A percentile compares a stretch with the other conserved stretches of the same genome.
Conservation (phyloP, 2,888 invertebrate species). For the Dusona sp. region DNA sequence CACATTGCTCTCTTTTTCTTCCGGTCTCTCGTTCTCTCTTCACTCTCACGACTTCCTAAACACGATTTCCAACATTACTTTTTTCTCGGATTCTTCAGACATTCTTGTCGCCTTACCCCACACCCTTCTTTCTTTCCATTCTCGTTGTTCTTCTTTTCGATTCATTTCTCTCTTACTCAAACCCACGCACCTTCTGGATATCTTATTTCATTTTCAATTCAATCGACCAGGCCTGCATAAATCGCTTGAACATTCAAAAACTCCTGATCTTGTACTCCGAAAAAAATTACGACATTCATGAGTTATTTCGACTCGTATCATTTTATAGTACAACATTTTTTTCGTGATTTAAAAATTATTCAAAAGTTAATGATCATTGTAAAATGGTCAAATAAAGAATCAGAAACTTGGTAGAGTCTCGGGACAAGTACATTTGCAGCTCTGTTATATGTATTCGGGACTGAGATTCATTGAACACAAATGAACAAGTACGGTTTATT, state of each 20-base stretch:
- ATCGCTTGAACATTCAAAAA: conserved; percentile 40
- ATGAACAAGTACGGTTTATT: neutral
- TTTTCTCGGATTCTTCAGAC: conserved; percentile 28
- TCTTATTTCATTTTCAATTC: conserved; percentile 77
- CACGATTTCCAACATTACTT: conserved; percentile 70
- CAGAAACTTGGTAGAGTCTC: too few relatives aligned
- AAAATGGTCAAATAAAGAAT: neutral
- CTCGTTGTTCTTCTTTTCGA: conserved; percentile 36
- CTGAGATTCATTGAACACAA: neutral
- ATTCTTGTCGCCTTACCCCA: conserved; percentile 25
- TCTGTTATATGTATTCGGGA: neutral
- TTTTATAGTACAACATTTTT: neutral
- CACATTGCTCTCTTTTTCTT: conserved; percentile 11
- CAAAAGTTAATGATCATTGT: neutral
- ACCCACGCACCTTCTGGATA: neutral
- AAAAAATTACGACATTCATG: neutral
- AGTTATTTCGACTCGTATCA: neutral
- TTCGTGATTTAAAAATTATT: neutral
- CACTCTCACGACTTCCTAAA: conserved; percentile 76
- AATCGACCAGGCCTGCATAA: conserved; percentile 64
- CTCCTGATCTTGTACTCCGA: neutral
- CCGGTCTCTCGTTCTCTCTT: conserved; percentile 37
- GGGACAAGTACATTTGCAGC: too few relatives aligned
- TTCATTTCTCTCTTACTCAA: conserved; percentile 36
- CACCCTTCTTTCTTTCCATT: neutral